A percentile compares a stretch with the other conserved stretches of the same genome.
These are phyloP conservation scores for Calameuta idolon DNA, from an alignment of 2,888 invertebrate genomes.

Conservation along the genomic window DNA sequence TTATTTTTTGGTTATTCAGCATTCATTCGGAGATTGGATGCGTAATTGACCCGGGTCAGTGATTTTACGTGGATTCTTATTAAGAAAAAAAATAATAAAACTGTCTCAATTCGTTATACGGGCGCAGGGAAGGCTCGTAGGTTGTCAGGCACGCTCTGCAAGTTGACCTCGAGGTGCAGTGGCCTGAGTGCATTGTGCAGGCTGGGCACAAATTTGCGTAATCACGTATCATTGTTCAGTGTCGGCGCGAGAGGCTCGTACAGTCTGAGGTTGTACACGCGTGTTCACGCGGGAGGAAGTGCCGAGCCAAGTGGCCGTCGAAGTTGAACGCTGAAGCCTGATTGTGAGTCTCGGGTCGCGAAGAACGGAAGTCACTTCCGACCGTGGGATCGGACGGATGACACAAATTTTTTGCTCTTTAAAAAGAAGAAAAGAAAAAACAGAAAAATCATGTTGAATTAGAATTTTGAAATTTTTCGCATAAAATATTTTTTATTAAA, in stretches of 20 bases:
- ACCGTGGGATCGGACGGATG: background rate
- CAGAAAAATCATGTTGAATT: background rate
- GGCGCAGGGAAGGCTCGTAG: background rate
- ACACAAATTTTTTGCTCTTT: background rate
- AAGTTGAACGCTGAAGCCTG: background rate
- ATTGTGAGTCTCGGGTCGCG: background rate
- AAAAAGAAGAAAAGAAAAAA: too few relatives aligned
- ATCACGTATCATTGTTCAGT: conserved; percentile 51
- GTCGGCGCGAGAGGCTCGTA: background rate
- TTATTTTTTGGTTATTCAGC: too few relatives aligned
- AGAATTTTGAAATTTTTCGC: too few relatives aligned
- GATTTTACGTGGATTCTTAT: background rate
- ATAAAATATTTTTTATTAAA: too few relatives aligned
- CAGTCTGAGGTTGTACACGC: background rate
- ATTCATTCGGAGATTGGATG: background rate
- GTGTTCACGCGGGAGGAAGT: background rate
- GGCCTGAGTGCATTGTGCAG: conserved; percentile 42
- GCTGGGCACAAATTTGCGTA: conserved; percentile 53
- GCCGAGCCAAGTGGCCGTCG: background rate
- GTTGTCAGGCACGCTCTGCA: background rate
- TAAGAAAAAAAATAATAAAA: background rate
- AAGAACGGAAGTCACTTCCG: background rate
- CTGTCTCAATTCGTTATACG: background rate
- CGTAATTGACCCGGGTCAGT: background rate
- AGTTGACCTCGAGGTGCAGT: conserved; percentile 42